Evolutionary conservation across 2,113 vertebrate genomes (phyloP).

Genomic region (Nestor notabilis): DNA sequence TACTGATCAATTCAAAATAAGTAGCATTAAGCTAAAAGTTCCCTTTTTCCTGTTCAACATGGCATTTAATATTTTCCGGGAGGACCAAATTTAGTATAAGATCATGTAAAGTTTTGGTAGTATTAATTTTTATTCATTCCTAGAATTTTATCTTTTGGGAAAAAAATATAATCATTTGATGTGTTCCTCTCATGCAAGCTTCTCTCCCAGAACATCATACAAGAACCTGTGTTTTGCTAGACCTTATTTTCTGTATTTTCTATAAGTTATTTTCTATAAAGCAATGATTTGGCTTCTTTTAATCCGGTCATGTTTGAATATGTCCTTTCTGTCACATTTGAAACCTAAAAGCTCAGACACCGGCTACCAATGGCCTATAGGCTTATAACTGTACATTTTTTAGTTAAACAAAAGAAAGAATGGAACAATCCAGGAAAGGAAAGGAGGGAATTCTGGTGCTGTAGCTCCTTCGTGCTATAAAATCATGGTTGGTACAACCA

Average conservation of each 20-base stretch:
- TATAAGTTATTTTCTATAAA: neutral
- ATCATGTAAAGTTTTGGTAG: neutral
- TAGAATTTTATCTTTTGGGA: neutral
- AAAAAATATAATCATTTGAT: neutral
- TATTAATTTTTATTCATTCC: neutral
- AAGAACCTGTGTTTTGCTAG: neutral
- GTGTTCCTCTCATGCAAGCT: neutral
- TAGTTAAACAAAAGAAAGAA: neutral
- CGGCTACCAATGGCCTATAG: neutral
- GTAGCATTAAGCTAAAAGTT: neutral
- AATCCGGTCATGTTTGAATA: neutral
- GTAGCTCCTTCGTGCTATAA: neutral
- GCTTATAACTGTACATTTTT: neutral
- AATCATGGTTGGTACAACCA: accelerated
- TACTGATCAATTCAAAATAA: neutral
- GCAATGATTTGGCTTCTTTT: neutral
- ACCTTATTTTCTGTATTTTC: neutral
- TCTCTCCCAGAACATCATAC: neutral
- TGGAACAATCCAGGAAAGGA: neutral
- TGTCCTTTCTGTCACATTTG: neutral
- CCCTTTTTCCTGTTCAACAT: neutral
- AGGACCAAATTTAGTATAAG: neutral
- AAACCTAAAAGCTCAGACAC: neutral
- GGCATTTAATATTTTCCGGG: neutral
- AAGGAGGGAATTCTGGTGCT: neutral